Evolutionary conservation across 2,797 vertebrate species (phyloP).

Genomic region (Paguma larvata): DNA sequence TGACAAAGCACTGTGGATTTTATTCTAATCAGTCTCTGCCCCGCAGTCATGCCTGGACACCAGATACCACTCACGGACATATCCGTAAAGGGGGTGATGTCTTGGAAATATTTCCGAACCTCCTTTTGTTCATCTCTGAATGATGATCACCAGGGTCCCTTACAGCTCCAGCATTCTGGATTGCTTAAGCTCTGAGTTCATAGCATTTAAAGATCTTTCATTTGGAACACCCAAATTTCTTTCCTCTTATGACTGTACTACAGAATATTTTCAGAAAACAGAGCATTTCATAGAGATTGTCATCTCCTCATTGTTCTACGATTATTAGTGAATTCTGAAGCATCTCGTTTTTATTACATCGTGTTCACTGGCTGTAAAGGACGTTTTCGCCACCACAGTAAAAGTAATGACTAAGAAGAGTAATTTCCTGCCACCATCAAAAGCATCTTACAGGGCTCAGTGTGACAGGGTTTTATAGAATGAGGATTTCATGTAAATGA

Average conservation of each 20-base stretch:
- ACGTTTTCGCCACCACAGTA: background rate
- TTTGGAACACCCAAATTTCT: background rate
- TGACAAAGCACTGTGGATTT: background rate
- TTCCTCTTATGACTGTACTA: conserved; percentile 8
- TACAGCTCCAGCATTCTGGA: background rate
- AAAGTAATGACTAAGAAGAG: conserved; percentile 14
- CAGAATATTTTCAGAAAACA: conserved; percentile 28
- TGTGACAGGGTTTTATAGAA: background rate
- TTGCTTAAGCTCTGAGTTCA: conserved; percentile 49
- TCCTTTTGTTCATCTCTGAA: background rate
- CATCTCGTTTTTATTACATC: background rate
- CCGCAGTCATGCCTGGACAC: background rate
- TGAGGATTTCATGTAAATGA: conserved; percentile 1
- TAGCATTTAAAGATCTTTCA: background rate
- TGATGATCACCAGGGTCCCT: background rate
- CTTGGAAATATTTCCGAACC: conserved; percentile 32
- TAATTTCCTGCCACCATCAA: background rate
- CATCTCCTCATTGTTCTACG: background rate
- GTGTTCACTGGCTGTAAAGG: background rate
- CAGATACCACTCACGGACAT: background rate
- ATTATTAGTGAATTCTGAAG: background rate
- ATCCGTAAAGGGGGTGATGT: background rate
- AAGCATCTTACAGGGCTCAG: background rate
- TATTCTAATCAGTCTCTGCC: background rate
- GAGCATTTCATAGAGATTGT: conserved; percentile 8